These are phyloP conservation scores for Fulmarus glacialis DNA, from an alignment of 2,113 vertebrate species.

Conservation along the genomic window DNA sequence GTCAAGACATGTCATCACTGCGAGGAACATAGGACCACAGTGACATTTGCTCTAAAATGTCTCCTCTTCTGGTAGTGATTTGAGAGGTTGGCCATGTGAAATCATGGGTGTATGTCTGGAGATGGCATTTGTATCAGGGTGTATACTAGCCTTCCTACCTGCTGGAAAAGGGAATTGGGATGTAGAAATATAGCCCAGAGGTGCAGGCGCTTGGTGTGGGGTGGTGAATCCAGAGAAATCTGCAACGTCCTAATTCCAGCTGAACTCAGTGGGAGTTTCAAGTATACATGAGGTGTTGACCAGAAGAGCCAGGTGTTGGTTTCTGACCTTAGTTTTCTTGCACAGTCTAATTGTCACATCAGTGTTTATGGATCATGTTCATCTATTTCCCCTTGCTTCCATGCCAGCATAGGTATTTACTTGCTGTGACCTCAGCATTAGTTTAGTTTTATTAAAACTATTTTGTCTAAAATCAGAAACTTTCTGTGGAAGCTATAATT, in stretches of 20 bases:
- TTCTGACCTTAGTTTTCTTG: background rate
- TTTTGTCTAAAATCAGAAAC: background rate
- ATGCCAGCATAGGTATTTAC: background rate
- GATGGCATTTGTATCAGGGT: background rate
- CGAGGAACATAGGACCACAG: background rate
- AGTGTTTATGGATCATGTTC: background rate
- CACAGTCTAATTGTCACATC: background rate
- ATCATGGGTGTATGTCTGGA: background rate
- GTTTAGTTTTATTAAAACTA: background rate
- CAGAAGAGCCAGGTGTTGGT: background rate
- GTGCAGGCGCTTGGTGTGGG: fast-evolving
- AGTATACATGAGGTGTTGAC: background rate
- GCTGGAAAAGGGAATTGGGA: background rate
- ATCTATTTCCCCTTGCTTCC: background rate
- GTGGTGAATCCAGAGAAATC: background rate
- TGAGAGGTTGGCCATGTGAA: background rate
- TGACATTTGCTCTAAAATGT: background rate
- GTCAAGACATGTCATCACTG: background rate
- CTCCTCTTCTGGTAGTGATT: background rate
- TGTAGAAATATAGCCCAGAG: fast-evolving
- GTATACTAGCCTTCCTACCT: background rate
- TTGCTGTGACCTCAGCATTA: background rate
- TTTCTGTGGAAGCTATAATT: background rate
- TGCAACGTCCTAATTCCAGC: background rate
- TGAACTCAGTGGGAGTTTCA: background rate